Conservation (phyloP, 2,113 vertebrate species). For the Apeltes quadracus region DNA sequence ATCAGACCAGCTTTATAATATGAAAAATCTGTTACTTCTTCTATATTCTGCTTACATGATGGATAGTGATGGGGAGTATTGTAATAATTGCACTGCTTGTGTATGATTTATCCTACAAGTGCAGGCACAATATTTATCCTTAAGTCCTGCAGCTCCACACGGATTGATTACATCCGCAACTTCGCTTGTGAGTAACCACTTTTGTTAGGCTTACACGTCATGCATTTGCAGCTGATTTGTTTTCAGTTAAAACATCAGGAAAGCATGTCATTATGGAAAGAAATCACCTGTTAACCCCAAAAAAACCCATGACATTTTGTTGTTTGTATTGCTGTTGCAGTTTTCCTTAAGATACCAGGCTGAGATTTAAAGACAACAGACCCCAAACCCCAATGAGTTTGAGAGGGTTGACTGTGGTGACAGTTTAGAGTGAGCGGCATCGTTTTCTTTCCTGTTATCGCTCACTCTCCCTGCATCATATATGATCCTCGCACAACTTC, state of each 20-base stretch:
- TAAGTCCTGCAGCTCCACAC: conserved; percentile 3
- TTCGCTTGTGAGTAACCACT: conserved; percentile 9
- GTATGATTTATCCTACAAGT: conserved; percentile 11
- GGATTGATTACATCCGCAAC: not conserved
- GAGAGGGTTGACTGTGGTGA: conserved; percentile 3
- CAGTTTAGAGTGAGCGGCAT: not conserved
- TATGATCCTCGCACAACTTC: not conserved
- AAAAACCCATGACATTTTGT: conserved; percentile 20
- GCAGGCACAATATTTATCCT: conserved; percentile 19
- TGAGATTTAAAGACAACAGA: conserved; percentile 25
- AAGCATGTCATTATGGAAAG: not conserved
- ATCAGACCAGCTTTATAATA: conserved; percentile 9
- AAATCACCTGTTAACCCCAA: not conserved
- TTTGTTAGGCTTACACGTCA: not conserved
- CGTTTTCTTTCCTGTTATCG: conserved; percentile 18
- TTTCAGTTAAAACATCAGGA: conserved; percentile 21
- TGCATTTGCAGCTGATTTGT: conserved; percentile 8
- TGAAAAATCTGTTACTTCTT: too few relatives aligned
- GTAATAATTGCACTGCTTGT: conserved; percentile 16
- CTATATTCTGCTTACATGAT: conserved; percentile 11
- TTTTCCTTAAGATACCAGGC: conserved; percentile 15
- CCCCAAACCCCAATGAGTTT: conserved; percentile 1
- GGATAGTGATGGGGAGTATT: conserved; percentile 1
- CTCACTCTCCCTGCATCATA: not conserved
- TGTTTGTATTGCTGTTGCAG: not conserved